These are phyloP conservation scores for Tichodroma muraria DNA, from an alignment of 2,113 vertebrate species.

Conservation along the genomic window DNA sequence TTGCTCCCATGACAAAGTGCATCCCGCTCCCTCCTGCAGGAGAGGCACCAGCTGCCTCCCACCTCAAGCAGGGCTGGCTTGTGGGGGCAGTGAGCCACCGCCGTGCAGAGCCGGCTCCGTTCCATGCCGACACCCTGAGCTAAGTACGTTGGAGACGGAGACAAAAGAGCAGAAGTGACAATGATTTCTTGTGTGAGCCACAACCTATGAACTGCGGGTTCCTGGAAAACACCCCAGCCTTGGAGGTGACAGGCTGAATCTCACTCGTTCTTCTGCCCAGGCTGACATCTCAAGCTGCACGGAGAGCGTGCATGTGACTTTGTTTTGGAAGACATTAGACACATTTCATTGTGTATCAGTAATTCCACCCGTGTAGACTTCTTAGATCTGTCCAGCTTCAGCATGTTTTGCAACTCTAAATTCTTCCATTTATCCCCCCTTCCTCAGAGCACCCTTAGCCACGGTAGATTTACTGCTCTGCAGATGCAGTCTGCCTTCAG, in stretches of 20 bases:
- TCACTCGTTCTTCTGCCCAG: neutral
- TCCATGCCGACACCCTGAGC: accelerated
- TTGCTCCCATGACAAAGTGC: accelerated
- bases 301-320: accelerated
- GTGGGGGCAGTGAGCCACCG: neutral
- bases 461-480: neutral
- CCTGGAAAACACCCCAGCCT: neutral
- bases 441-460: neutral
- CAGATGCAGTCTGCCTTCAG: neutral
- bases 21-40: neutral
- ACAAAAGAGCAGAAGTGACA: accelerated
- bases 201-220: neutral
- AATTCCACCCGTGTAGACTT: neutral
- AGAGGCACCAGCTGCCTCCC: neutral
- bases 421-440: neutral
- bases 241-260: neutral
- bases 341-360: neutral
- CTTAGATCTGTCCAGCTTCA: neutral
- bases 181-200: neutral
- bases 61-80: too few relatives aligned
- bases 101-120: accelerated
- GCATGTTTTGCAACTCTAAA: neutral
- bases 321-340: neutral
- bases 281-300: neutral
- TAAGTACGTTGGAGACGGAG: accelerated